Percentiles rank a stretch among this genome's conserved stretches.
phyloP scores from a whole-genome alignment of 2,113 vertebrate species.

The Strix uralensis region DNA sequence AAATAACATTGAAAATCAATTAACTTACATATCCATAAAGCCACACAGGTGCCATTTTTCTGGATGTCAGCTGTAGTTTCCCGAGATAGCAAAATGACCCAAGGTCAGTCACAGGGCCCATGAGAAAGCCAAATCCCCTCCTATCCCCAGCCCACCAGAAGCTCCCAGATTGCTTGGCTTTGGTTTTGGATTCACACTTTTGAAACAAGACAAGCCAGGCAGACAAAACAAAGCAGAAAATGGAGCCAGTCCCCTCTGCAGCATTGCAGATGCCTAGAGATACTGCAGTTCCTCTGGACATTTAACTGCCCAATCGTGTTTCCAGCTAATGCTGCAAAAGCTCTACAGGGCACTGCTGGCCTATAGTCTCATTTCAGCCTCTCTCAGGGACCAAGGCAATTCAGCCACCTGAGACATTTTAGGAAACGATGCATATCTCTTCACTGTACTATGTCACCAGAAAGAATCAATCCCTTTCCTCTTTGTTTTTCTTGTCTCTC shows the following conservation, averaged over 20 bases:
- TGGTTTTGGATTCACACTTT: background rate
- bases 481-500: background rate
- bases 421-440: background rate
- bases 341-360: accelerated
- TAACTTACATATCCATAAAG: background rate
- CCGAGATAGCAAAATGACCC: constrained; percentile 51
- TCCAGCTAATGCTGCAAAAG: background rate
- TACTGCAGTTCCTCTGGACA: background rate
- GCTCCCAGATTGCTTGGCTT: background rate
- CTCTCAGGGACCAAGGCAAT: background rate
- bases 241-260: background rate
- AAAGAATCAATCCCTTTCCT: background rate
- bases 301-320: background rate
- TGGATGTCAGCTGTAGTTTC: constrained; percentile 11
- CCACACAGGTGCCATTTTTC: background rate
- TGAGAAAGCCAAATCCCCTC: background rate
- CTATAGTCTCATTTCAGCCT: accelerated
- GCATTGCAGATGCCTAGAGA: background rate
- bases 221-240: background rate
- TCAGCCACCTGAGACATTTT: background rate
- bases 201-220: background rate
- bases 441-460: background rate
- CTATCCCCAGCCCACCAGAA: background rate
- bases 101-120: background rate
- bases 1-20: background rate